Percentiles rank a stretch among this genome's conserved stretches.
phyloP scores from a whole-genome alignment of 1,140 invertebrate species.

The Cryptotermes secundus region DNA sequence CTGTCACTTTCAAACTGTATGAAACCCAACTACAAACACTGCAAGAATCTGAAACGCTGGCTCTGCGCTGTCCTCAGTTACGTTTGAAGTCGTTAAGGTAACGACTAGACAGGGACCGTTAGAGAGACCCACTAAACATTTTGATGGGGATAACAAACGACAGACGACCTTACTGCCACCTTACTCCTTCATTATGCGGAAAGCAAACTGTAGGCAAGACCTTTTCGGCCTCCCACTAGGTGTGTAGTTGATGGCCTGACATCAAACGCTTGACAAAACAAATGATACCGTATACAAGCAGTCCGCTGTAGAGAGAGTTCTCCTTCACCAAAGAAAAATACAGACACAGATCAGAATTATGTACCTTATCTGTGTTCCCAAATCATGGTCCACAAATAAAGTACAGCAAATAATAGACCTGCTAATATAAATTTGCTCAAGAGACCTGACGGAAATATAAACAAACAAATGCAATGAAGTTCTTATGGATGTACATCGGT shows the following conservation, averaged over 20 bases:
- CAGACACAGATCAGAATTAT: not conserved
- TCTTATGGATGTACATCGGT: too few species aligned
- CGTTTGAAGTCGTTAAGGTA: not conserved
- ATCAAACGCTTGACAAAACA: not conserved
- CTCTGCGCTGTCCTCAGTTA: not conserved
- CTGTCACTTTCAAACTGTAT: too few species aligned
- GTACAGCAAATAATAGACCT: not conserved
- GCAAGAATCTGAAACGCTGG: too few species aligned
- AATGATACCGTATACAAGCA: not conserved
- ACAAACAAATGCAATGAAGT: too few species aligned
- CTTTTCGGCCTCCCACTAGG: not conserved
- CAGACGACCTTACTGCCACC: not conserved
- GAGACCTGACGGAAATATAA: too few species aligned
- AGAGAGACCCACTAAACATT: not conserved
- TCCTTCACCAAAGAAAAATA: not conserved
- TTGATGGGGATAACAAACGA: not conserved
- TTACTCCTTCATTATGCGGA: not conserved
- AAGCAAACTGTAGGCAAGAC: not conserved
- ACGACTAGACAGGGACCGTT: not conserved
- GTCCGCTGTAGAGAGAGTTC: not conserved
- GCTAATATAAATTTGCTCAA: too few species aligned
- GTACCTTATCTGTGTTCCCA: not conserved
- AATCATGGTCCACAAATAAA: not conserved
- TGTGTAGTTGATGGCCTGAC: slow-evolving; percentile 1
- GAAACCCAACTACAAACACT: too few species aligned